Conservation (phyloP, 2,888 invertebrate species). For the Odontocolon sp. region DNA sequence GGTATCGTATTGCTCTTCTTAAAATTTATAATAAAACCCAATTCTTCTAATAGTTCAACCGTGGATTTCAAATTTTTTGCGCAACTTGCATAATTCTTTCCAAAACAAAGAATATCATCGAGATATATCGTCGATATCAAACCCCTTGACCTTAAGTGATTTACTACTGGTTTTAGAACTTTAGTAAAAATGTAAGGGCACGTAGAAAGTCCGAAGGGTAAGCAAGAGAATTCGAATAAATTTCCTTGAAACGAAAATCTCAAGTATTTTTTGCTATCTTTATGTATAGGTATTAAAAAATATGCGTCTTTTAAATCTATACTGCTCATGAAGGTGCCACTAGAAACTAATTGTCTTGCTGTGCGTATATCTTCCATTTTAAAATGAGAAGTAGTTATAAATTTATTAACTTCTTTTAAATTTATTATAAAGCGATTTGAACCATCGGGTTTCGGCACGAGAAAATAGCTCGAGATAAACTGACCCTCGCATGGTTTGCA, state of each 20-base stretch:
- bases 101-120: not conserved
- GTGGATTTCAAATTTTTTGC: not conserved
- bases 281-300: not conserved
- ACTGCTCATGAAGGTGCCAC: not conserved
- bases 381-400: not conserved
- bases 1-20: not conserved
- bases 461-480: not conserved
- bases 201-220: not conserved
- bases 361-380: not conserved
- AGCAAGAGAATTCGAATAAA: not conserved
- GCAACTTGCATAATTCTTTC: not conserved
- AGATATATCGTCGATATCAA: not conserved
- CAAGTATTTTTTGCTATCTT: not conserved
- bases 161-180: not conserved
- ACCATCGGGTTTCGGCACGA: not conserved
- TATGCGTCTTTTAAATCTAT: not conserved
- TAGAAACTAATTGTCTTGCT: not conserved
- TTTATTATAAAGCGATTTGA: not conserved
- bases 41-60: not conserved
- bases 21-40: not conserved
- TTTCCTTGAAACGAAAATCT: not conserved
- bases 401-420: not conserved
- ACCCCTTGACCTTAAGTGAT: not conserved
- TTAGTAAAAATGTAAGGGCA: not conserved
- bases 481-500: not conserved